Conservation (phyloP, 2,113 vertebrate species). For the Boulengeromyrus knoepffleri region DNA sequence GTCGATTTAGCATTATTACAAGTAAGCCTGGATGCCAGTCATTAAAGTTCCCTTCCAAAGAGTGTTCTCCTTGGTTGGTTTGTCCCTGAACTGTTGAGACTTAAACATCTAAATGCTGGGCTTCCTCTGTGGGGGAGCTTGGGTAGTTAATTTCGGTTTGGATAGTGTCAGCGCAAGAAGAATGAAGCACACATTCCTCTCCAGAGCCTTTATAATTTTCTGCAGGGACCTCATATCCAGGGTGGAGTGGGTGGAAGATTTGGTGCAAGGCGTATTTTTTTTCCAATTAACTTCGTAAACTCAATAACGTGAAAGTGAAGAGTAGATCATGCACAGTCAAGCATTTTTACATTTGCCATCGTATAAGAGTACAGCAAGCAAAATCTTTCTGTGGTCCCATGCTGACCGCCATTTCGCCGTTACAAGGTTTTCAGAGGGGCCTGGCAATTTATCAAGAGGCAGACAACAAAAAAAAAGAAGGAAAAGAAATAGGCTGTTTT, state of each 20-base stretch:
- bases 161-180: background rate
- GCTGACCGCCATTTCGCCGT: background rate
- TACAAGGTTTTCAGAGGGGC: background rate
- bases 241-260: conserved; percentile 14
- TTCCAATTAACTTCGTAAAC: conserved; percentile 15
- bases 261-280: conserved; percentile 2
- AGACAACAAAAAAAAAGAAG: background rate
- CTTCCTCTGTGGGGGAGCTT: background rate
- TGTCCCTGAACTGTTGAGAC: background rate
- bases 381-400: background rate
- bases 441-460: background rate
- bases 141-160: background rate
- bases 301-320: conserved; percentile 3
- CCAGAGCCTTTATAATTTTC: background rate
- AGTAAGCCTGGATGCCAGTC: background rate
- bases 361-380: background rate
- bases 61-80: background rate
- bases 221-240: conserved; percentile 1
- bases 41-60: background rate
- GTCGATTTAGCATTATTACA: background rate
- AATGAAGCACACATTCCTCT: background rate
- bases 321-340: conserved; percentile 15
- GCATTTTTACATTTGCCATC: background rate
- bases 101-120: background rate
- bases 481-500: background rate